Evolutionary conservation across 2,113 vertebrate species (phyloP), one percentile per base, ranked within the genome.

Genomic region (Chlorodrepanis virens): DNA sequence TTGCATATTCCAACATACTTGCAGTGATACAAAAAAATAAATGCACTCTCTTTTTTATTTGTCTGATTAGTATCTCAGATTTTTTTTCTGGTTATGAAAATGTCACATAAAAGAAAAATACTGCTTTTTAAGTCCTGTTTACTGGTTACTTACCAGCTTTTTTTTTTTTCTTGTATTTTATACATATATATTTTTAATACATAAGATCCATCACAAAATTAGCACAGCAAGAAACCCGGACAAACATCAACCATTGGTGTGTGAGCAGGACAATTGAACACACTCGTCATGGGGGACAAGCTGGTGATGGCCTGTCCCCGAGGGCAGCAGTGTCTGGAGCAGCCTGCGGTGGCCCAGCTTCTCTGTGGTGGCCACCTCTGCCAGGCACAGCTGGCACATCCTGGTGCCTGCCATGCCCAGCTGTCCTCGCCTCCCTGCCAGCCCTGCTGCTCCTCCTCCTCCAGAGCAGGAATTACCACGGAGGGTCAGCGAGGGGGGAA

Each of bases 1-100:
- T 99, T 99, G 99, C 98, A 99, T 99, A 99, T 98, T 98, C 98
- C 98, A 98, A 98, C 98, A 98, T 98, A 98, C 98, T 98, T 98
- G 94, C 98, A 98, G 97, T 98, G 98, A 98, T 98, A 98, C 97
- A 98, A 98, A 98, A 97, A 98, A 98, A 98, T 98, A 98, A 98
- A 98, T 97, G 96, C 96, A 97, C 97, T 98, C 96, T 97, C 97
- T 98, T 97, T 97, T 96, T 97, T 96, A 97, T 93, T 98, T 96
- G 97, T 98, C 97, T 97, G 81, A 97, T 96, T 96, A 97, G 93
- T 95, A 91, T 93, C 97, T 95, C 94, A 93, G 90, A 79, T 89
- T 96, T 80, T 90, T 97, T 95, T 95, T 97, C 97, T 97, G 96
- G 92, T 97, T 98, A 98, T 98, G 97, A 98, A 97, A 98, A 98